phyloP scores from a whole-genome alignment of 2,113 vertebrate species.

The Sprattus sprattus region DNA sequence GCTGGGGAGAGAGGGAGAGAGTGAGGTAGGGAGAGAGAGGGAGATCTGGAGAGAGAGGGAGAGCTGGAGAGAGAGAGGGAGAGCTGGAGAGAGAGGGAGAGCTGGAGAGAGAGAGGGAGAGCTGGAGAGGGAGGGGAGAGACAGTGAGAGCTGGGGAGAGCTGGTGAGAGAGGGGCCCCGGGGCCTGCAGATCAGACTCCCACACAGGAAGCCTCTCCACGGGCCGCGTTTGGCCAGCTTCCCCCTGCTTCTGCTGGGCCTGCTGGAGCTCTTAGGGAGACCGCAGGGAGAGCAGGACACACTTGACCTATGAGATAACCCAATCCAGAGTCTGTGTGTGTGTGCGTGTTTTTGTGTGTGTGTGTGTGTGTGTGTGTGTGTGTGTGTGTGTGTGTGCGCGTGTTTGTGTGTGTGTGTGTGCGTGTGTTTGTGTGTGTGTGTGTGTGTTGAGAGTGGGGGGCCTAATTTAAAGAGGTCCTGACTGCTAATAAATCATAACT shows the following conservation, averaged over 20 bases:
- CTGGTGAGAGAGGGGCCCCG: neutral
- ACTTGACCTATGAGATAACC: neutral
- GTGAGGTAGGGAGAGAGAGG: no score
- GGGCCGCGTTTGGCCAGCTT: neutral
- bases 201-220: neutral
- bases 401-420: neutral
- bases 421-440: slow-evolving; percentile 6
- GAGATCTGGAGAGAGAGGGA: no score
- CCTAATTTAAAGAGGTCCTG: neutral
- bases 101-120: neutral
- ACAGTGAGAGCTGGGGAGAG: neutral
- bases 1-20: no score
- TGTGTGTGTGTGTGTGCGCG: neutral
- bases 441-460: neutral
- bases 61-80: no score
- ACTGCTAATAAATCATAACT: neutral
- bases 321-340: neutral
- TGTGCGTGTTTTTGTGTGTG: slow-evolving; percentile 8
- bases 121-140: neutral
- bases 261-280: neutral
- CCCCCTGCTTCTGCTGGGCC: neutral
- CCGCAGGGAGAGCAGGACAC: neutral
- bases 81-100: neutral
- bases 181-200: neutral
- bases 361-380: neutral